phyloP scores from a whole-genome alignment of 2,888 invertebrate genomes.

The Neoaliturus tenellus region DNA sequence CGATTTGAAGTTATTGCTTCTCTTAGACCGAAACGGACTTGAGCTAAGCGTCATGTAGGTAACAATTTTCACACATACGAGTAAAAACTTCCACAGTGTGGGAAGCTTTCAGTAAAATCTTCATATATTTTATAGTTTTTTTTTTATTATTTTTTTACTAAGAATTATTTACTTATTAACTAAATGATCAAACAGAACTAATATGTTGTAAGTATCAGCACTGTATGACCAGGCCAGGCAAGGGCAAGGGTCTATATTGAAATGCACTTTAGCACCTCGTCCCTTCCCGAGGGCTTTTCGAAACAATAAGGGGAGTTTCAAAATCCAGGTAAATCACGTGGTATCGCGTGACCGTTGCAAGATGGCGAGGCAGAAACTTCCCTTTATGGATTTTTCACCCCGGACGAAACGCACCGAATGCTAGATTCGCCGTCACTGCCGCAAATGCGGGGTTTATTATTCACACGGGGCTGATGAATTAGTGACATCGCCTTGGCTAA shows the following conservation, averaged over 20 bases:
- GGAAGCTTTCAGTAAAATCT: no score
- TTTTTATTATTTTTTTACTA: no score
- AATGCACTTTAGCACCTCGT: neutral
- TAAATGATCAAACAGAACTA: no score
- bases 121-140: no score
- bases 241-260: neutral
- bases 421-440: neutral
- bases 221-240: no score
- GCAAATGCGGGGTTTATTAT: neutral
- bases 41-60: no score
- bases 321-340: conserved; percentile 25
- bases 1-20: no score
- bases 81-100: no score
- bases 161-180: no score
- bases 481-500: neutral
- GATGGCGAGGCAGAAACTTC: conserved; percentile 20
- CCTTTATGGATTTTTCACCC: conserved; percentile 39
- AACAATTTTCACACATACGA: no score
- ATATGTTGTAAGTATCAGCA: no score
- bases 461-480: neutral
- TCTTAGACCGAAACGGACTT: no score
- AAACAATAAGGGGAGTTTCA: conserved; percentile 10
- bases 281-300: neutral
- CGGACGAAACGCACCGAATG: neutral
- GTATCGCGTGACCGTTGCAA: conserved; percentile 13